Conservation (phyloP, 2,888 invertebrate species). For the Harmothoe impar region DNA sequence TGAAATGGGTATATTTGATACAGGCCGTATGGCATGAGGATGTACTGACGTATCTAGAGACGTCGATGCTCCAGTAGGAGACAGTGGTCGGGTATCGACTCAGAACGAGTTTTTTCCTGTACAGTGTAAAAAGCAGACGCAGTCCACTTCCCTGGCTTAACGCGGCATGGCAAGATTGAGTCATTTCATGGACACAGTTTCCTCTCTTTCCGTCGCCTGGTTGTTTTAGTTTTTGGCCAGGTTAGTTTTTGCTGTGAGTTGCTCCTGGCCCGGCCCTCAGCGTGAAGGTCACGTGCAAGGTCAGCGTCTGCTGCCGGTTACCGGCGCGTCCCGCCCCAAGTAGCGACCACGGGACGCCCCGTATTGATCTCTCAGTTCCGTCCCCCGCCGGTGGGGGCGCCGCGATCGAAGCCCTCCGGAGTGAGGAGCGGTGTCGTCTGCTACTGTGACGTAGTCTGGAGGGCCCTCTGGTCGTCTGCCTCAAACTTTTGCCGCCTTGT, state of each 20-base stretch:
- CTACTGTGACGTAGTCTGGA: slow-evolving; percentile 6
- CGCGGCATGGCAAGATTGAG: not conserved
- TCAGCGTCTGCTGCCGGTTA: not conserved
- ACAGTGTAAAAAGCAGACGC: not conserved
- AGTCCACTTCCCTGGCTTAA: not conserved
- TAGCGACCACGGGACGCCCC: not conserved
- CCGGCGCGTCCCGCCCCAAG: not conserved
- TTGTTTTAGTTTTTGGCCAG: not conserved
- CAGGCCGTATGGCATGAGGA: too few relatives aligned
- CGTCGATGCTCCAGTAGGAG: not conserved
- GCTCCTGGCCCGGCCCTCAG: not conserved
- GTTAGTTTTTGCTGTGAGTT: slow-evolving; percentile 1
- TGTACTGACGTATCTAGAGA: too few relatives aligned
- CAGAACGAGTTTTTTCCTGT: not conserved
- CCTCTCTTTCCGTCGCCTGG: not conserved
- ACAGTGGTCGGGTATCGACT: not conserved
- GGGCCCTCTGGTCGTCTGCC: not conserved
- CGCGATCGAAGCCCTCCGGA: slow-evolving; percentile 53
- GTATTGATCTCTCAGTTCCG: slow-evolving; percentile 40
- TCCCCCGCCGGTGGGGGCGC: not conserved
- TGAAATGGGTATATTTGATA: too few relatives aligned
- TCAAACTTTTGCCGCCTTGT: slow-evolving; percentile 32
- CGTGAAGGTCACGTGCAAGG: slow-evolving; percentile 43
- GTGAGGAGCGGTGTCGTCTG: slow-evolving; percentile 52
- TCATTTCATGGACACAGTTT: not conserved